These are phyloP conservation scores for Tuberolachnus salignus DNA, from an alignment of 2,888 invertebrate species.

Conservation along the genomic window DNA sequence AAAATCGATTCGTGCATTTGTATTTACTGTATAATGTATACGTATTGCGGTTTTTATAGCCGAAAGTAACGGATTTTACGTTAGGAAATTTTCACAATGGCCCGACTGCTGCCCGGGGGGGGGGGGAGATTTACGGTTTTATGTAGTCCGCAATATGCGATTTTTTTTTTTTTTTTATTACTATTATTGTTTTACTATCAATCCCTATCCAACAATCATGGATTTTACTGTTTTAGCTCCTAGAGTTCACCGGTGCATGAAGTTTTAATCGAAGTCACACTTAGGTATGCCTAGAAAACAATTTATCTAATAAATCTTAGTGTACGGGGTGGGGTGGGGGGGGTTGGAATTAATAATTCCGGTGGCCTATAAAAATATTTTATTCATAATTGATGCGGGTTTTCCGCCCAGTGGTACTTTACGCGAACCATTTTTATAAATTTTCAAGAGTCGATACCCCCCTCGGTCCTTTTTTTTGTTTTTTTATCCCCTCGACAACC, in stretches of 20 bases:
- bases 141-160: background rate
- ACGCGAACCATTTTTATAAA: too few relatives aligned
- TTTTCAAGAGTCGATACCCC: too few relatives aligned
- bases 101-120: background rate
- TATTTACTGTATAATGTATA: background rate
- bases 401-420: too few relatives aligned
- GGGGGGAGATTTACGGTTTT: slow-evolving; percentile 10
- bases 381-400: too few relatives aligned
- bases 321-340: too few relatives aligned
- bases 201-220: background rate
- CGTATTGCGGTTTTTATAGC: background rate
- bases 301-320: background rate
- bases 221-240: background rate
- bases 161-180: background rate
- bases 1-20: background rate
- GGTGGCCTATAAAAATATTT: background rate
- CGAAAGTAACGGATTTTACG: background rate
- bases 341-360: background rate
- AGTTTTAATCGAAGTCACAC: background rate
- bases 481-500: too few relatives aligned
- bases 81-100: slow-evolving; percentile 6
- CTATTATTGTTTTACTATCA: slow-evolving; percentile 18
- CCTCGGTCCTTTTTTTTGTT: too few relatives aligned
- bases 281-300: background rate
- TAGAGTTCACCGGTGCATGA: background rate